Percentiles rank a stretch among this genome's conserved stretches.
Conservation (phyloP, 2,797 vertebrate genomes). For the Acropternis orthonyx region DNA sequence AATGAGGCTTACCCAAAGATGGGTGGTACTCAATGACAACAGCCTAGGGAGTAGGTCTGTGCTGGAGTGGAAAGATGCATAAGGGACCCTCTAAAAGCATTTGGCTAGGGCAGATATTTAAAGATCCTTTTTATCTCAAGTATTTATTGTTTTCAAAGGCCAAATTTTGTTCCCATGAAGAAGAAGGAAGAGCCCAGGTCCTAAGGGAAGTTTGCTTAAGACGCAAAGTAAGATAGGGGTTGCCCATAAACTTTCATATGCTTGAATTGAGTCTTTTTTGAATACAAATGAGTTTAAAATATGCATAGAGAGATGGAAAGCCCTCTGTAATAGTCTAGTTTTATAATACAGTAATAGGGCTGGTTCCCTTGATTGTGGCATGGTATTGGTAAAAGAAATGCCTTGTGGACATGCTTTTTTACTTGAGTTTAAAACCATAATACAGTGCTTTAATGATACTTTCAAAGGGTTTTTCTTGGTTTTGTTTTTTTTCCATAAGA, state of each 20-base stretch:
- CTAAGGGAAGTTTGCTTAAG: neutral
- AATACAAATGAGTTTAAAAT: neutral
- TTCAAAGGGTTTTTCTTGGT: neutral
- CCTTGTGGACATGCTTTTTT: constrained; percentile 24
- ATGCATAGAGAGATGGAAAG: neutral
- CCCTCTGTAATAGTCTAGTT: constrained; percentile 48
- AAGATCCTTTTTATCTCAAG: neutral
- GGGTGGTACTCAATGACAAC: neutral
- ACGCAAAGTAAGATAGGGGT: neutral
- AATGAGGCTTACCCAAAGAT: neutral
- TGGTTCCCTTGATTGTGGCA: constrained; percentile 52
- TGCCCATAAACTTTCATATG: neutral
- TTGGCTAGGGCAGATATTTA: neutral
- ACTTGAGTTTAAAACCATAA: constrained; percentile 56
- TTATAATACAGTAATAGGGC: constrained; percentile 49
- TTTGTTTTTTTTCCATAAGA: constrained; percentile 3
- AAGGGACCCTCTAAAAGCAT: neutral
- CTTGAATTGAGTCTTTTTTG: neutral
- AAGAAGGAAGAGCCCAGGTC: neutral
- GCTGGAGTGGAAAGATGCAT: neutral
- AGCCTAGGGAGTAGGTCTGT: neutral
- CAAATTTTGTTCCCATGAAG: neutral
- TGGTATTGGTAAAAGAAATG: constrained; percentile 51
- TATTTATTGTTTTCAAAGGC: neutral
- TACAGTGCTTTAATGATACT: constrained; percentile 52